Evolutionary conservation across 2,888 invertebrate genomes (phyloP), one percentile per base, ranked within the genome.

Genomic region (Sclerodermus sp.): DNA sequence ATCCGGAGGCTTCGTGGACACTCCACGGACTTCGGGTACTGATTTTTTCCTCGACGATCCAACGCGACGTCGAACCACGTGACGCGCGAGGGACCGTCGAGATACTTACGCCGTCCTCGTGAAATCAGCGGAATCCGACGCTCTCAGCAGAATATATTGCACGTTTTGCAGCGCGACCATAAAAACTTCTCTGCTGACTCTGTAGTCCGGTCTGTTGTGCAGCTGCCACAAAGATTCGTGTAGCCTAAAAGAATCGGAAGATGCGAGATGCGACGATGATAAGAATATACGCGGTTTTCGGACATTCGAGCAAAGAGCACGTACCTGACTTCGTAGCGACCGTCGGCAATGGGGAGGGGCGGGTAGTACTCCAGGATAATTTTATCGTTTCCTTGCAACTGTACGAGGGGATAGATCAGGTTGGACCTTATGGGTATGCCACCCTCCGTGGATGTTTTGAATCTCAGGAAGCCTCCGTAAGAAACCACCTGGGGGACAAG

Each of bases 151-250:
- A 54, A 96, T 83, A 58, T 89, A 86, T 51, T 91, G 88, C 0
- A 98, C 80, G 66, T 91, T 90, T 71, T 95, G 93, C 53, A 98
- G 82, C 0, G 93, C 90, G n/a, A 94, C 84, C 96, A 98, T 95
- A 69, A 98, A 82, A 30, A 90, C 87, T 51, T 87, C 84, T 31
- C 93, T 81, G 37, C 86, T 88, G 0, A 94, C 88, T 42, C 79
- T 78, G 51, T 79, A 76, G 53, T 81, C 72, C 0, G 83, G 83
- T 43, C 82, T 81, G 57, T 83, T 73, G 76, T 85, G 83, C 62
- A 86, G 79, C 55, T 82, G 80, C 96, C 96, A 96, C 47, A 87
- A 81, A 0, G 87, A 86, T 77, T 93, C 93, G 73, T 91, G 89
- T 16, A 93, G 79, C 38, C 83, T 82, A 65, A 4, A 58, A 42